Evolutionary conservation across 1,140 invertebrate species (phyloP), one percentile per base, ranked within the genome.

Genomic region (Cherax quadricarinatus): DNA sequence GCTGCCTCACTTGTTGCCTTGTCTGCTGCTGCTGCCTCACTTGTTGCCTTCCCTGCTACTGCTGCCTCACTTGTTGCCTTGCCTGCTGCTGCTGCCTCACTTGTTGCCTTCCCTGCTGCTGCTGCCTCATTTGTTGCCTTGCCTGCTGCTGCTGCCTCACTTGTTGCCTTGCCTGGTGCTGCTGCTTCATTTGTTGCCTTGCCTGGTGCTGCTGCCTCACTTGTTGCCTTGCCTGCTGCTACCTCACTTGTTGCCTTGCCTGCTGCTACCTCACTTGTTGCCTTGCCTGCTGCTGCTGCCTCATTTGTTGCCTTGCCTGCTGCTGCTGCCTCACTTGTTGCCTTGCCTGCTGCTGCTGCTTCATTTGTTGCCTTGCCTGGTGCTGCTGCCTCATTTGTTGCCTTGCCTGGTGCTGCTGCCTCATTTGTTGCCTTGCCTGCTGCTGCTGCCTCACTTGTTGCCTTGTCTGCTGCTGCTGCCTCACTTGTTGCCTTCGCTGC

Each of bases 291-390:
- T n/a, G 12, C 73, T 57, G 53, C 7, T n/a, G 30, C n/a, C 12
- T 79, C 78, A 41, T 16, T 1, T 41, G 21, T 24, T 14, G 18
- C 60, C 24, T 48, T 10, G 62, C 24, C 24, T 73, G 21, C 66
- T n/a, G 12, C 73, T 57, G n/a, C n/a, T n/a, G n/a, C 49, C 85
- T 75, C 85, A 48, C 70, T 78, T 75, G 51, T 75, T 79, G 30
- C 75, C 73, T 53, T 48, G 14, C 70, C 75, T 14, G n/a, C 70
- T n/a, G 12, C 73, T 57, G 53, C 7, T n/a, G 30, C n/a, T 0
- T 79, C 78, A 41, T 16, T 1, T 41, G 21, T 24, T 14, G 18
- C 60, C 24, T 48, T 10, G 62, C 24, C 24, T 73, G 21, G 48
- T n/a, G 12, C 73, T 57, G n/a, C n/a, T n/a, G n/a, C 49, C 85